Conservation (phyloP, 2,113 vertebrate genomes). For the Phoxinus phoxinus region DNA sequence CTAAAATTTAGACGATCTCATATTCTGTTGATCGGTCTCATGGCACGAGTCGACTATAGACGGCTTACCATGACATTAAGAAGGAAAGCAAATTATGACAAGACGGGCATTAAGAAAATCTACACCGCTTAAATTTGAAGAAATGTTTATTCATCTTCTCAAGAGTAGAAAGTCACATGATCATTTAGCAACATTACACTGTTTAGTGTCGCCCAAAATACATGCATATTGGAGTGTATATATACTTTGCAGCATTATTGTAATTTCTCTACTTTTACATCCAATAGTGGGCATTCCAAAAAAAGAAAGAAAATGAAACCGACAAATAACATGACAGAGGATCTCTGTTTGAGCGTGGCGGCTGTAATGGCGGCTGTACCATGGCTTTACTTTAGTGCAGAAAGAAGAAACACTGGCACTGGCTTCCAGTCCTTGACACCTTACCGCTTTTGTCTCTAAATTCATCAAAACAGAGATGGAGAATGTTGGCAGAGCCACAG, state of each 20-base stretch:
- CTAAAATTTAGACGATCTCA: not conserved
- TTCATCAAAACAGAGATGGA: conserved; percentile 75
- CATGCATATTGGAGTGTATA: conserved; percentile 60
- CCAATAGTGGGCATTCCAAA: conserved; percentile 57
- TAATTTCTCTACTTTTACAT: conserved; percentile 49
- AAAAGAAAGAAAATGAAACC: conserved; percentile 55
- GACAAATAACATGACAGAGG: conserved; percentile 43
- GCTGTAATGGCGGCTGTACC: conserved; percentile 64
- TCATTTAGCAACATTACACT: conserved; percentile 63
- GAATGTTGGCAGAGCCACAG: conserved; percentile 65
- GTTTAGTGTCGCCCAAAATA: conserved; percentile 60
- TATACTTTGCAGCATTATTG: conserved; percentile 53
- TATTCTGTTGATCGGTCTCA: not conserved
- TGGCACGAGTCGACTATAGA: not conserved
- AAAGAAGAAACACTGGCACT: conserved; percentile 79
- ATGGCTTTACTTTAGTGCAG: conserved; percentile 69
- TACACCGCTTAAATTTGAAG: conserved; percentile 59
- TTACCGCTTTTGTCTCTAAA: conserved; percentile 76
- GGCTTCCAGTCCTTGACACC: conserved; percentile 73
- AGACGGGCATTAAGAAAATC: no score
- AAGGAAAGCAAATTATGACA: conserved; percentile 29
- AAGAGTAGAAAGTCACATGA: conserved; percentile 71
- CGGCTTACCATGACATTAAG: not conserved
- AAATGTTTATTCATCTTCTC: conserved; percentile 68
- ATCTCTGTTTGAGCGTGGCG: conserved; percentile 53